Evolutionary conservation across 2,888 invertebrate genomes (phyloP), one percentile per base, ranked within the genome.

Genomic region (Muscina levida): DNA sequence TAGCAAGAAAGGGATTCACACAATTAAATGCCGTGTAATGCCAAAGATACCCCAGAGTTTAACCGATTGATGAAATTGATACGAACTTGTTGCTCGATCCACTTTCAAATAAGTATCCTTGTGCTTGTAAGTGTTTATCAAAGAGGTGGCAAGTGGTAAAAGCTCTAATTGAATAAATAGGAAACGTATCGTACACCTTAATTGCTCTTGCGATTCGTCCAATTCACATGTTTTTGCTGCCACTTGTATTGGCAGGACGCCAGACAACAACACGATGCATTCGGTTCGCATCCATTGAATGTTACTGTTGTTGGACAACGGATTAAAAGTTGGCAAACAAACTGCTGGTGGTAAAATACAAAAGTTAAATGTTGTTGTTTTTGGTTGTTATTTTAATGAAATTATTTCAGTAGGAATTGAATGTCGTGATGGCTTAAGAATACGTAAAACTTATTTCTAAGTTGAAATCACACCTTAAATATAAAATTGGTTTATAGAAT

Each of bases 101-200:
- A 31, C 31, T 13, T 56, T 53, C 48, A 62, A 10, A 46, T 31
- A 56, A 24, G 57, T 10, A 19, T 53, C 31, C 48, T 4, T 42
- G 46, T 59, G 48, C 2, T n/a, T 1, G 42, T 56, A 2, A 17
- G 11, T n/a, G n/a, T 70, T 53, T 72, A 44, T 72, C 26, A 53
- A 17, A 44, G 57, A n/a, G 48, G 39, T 13, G 51, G 39, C 39
- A 53, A 70, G 76, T 71, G 8, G 31, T 5, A 31, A 5, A 44
- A 66, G 70, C 76, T 73, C 73, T 80, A 80, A 80, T 80, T 80
- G 80, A 77, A 80, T 80, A 80, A 80, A 80, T 77, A 80, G 77
- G 70, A 80, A 73, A 77, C 73, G 72, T 80, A 80, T 76, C 73
- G 72, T 80, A 80, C 80, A 80, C 80, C 80, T 80, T 80, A 80